A percentile compares a stretch with the other conserved stretches of the same genome.
phyloP scores from a whole-genome alignment of 2,888 invertebrate species.

The Pristionchus mayeri region DNA sequence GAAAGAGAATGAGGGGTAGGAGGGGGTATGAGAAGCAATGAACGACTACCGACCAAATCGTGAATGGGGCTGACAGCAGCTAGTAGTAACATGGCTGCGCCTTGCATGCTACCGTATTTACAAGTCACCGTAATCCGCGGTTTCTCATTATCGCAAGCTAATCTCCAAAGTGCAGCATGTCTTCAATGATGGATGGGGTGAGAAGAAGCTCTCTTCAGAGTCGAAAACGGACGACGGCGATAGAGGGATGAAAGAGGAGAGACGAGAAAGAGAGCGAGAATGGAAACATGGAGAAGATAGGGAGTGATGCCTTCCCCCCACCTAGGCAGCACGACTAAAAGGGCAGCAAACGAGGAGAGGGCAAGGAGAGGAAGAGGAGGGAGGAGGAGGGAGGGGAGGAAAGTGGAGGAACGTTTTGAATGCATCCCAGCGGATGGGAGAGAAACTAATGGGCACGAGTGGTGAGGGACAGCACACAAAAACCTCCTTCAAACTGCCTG shows the following conservation, averaged over 20 bases:
- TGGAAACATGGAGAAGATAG: slow-evolving; percentile 20
- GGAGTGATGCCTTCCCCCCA: not conserved
- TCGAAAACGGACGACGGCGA: slow-evolving; percentile 1
- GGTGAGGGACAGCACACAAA: not conserved
- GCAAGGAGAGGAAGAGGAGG: not conserved
- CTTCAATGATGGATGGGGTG: slow-evolving; percentile 1
- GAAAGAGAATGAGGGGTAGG: not conserved
- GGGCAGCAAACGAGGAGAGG: not conserved
- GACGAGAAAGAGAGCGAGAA: not conserved
- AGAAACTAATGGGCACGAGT: slow-evolving; percentile 15
- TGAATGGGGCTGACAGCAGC: not conserved
- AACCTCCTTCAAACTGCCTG: slow-evolving; percentile 1
- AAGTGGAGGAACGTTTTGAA: slow-evolving; percentile 21
- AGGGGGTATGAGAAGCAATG: too few relatives aligned
- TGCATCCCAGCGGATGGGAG: not conserved
- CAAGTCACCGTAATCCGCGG: not conserved
- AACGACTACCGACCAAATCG: too few relatives aligned
- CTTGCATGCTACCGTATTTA: not conserved
- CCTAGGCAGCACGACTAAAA: slow-evolving; percentile 12
- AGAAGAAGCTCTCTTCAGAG: not conserved
- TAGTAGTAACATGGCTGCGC: not conserved
- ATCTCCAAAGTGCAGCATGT: not conserved
- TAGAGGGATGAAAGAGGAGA: not conserved
- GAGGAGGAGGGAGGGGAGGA: not conserved
- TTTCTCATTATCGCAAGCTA: not conserved